A percentile compares a stretch with the other conserved stretches of the same genome.
Conservation (phyloP, 2,888 invertebrate species). For the Pinctada fucata region DNA sequence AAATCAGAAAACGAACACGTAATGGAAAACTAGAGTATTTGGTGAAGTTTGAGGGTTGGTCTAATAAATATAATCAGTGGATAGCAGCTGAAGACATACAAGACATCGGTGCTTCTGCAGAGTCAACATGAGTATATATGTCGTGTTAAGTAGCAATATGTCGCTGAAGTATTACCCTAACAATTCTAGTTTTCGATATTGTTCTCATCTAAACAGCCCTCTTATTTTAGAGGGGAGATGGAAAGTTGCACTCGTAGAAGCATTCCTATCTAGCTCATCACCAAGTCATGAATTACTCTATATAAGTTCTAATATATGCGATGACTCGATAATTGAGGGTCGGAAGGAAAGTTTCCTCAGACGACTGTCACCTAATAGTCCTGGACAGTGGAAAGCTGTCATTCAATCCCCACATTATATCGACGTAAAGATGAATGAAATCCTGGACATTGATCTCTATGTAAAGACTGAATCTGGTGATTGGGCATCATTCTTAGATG, state of each 20-base stretch:
- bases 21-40: slow-evolving; percentile 42
- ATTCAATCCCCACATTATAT: slow-evolving; percentile 24
- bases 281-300: slow-evolving; percentile 3
- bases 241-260: slow-evolving; percentile 21
- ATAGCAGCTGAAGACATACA: slow-evolving; percentile 4
- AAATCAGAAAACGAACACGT: slow-evolving; percentile 38
- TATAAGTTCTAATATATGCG: slow-evolving; percentile 31
- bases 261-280: not conserved
- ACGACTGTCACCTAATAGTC: not conserved
- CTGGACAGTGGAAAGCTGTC: slow-evolving; percentile 18
- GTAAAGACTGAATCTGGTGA: slow-evolving; percentile 16
- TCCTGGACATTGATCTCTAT: slow-evolving; percentile 30
- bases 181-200: slow-evolving; percentile 7
- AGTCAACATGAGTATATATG: slow-evolving; percentile 23
- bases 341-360: slow-evolving; percentile 26
- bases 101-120: not conserved
- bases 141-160: slow-evolving; percentile 16
- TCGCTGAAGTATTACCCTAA: slow-evolving; percentile 23
- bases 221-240: slow-evolving; percentile 17
- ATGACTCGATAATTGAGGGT: slow-evolving; percentile 31
- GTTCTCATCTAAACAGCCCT: slow-evolving; percentile 10
- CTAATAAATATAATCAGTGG: slow-evolving; percentile 29
- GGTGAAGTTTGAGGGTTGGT: slow-evolving; percentile 29
- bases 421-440: slow-evolving; percentile 17
- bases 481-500: slow-evolving; percentile 30